phyloP scores from a whole-genome alignment of 2,888 invertebrate species.

The Platycheirus rosarum region DNA sequence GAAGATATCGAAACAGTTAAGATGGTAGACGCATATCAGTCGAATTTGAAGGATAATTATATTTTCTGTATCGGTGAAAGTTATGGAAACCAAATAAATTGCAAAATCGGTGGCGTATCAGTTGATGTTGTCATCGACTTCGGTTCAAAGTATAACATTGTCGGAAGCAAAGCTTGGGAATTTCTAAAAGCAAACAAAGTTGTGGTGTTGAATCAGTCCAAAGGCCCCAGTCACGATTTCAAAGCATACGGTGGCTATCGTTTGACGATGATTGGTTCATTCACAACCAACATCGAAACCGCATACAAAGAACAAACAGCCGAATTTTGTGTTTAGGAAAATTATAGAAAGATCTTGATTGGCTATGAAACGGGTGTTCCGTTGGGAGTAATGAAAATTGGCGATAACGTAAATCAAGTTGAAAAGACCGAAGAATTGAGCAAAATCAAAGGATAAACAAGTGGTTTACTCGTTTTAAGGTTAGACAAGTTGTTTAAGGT shows the following conservation, averaged over 20 bases:
- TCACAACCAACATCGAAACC: not conserved
- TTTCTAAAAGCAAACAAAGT: constrained; percentile 6
- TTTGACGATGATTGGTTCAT: not conserved
- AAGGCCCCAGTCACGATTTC: constrained; percentile 2
- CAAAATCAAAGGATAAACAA: not conserved
- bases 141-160: constrained; percentile 3
- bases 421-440: not conserved
- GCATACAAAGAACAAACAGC: not conserved
- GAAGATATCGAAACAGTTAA: constrained; percentile 6
- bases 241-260: not conserved
- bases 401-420: not conserved
- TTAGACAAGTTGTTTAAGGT: too few species aligned
- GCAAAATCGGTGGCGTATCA: not conserved
- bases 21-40: not conserved
- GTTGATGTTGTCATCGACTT: constrained; percentile 7
- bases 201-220: not conserved
- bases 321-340: not conserved
- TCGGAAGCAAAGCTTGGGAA: constrained; percentile 4
- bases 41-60: constrained; percentile 1
- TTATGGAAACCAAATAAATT: constrained; percentile 2
- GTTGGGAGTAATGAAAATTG: constrained; percentile 6
- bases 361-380: not conserved
- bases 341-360: constrained; percentile 8
- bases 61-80: not conserved
- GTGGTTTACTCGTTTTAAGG: too few species aligned